phyloP scores from a whole-genome alignment of 2,113 vertebrate species.

The Seriola dumerili region DNA sequence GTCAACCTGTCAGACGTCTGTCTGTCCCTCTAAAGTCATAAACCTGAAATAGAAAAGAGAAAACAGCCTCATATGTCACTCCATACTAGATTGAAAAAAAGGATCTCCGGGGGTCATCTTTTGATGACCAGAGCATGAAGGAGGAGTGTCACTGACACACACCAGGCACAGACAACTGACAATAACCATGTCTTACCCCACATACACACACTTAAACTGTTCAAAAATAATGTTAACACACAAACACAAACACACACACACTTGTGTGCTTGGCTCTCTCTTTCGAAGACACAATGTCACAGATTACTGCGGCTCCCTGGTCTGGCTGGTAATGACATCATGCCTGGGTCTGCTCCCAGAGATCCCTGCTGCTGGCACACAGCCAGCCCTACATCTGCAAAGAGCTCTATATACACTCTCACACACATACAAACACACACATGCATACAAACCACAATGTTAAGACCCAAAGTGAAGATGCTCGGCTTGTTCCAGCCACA shows the following conservation, averaged over 20 bases:
- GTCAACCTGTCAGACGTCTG: constrained; percentile 41
- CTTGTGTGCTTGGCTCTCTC: constrained; percentile 23
- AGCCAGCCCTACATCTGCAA: constrained; percentile 58
- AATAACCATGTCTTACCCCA: background rate
- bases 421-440: constrained; percentile 27
- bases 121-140: constrained; percentile 5
- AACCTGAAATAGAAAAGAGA: constrained; percentile 52
- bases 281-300: constrained; percentile 59
- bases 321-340: constrained; percentile 74
- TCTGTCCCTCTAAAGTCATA: constrained; percentile 39
- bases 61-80: constrained; percentile 51
- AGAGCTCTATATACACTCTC: constrained; percentile 16
- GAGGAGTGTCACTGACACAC: constrained; percentile 41
- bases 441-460: background rate
- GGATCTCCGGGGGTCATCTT: constrained; percentile 11
- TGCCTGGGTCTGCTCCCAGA: constrained; percentile 59
- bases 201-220: constrained; percentile 7
- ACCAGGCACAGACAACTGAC: constrained; percentile 35
- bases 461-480: constrained; percentile 17
- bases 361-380: constrained; percentile 59
- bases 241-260: constrained; percentile 23
- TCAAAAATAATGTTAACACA: constrained; percentile 20
- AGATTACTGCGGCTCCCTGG: constrained; percentile 62
- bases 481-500: constrained; percentile 20
- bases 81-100: background rate